Evolutionary conservation across 2,888 invertebrate species (phyloP), one percentile per base, ranked within the genome.

Genomic region (Bombyx huttoni): DNA sequence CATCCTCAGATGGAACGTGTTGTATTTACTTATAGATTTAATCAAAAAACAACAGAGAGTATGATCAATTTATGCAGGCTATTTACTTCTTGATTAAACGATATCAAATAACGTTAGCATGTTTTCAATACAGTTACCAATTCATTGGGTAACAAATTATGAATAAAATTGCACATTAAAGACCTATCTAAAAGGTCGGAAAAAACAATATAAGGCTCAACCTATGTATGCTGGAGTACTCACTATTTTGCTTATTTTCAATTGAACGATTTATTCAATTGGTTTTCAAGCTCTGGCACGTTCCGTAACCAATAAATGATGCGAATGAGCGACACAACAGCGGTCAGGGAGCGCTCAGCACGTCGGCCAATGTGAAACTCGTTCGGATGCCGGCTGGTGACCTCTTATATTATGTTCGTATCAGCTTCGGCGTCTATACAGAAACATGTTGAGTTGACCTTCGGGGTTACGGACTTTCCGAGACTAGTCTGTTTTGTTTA

Each of bases 171-270:
- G 24, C 24, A 24, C 24, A 24, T 24, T 24, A 24, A 24, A 24
- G 24, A 2, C 24, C 2, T 24, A 5, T 24, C 2, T 24, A 24
- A 24, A 24, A 24, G 24, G 24, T 5, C 24, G 3, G 24, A 24
- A n/a, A n/a, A n/a, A 24, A 24, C 24, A 24, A 24, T 24, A 24
- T 5, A 24, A 24, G 24, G 24, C 5, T 24, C 24, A 24, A 24
- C 24, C 24, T 2, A n/a, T n/a, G 24, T 3, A 24, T 24, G 24
- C 24, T 24, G 24, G 59, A 45, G 68, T 73, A 85, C 87, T 85
- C 79, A 88, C 87, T 71, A 69, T 78, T 85, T 87, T 87, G 85
- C 86, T 87, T 87, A 82, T 74, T 75, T 78, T 83, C 81, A 87
- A 86, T 78, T 68, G 78, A 85, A 87, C 86, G 86, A 87, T 88